A percentile compares a stretch with the other conserved stretches of the same genome.
These are phyloP conservation scores for Sakesphorus luctuosus DNA, from an alignment of 2,113 vertebrate genomes.

Conservation along the genomic window DNA sequence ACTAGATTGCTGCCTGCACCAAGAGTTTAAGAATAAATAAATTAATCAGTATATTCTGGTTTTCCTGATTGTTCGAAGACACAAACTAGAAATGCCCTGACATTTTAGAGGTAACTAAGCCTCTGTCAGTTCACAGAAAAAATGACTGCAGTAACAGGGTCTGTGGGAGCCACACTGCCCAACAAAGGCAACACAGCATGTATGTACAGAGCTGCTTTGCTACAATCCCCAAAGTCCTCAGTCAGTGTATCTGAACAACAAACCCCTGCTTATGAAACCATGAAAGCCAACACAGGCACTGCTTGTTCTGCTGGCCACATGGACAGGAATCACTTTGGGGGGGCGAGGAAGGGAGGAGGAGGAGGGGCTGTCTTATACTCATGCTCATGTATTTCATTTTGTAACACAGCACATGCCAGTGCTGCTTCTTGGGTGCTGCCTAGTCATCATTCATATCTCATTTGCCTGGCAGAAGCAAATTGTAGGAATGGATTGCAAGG, in stretches of 20 bases:
- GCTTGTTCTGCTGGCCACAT: conserved; percentile 61
- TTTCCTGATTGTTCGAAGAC: not conserved
- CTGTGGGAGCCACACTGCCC: not conserved
- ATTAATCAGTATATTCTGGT: not conserved
- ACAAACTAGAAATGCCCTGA: not conserved
- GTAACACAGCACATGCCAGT: not conserved
- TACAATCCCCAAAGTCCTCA: conserved; percentile 36
- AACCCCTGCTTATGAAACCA: conserved; percentile 61
- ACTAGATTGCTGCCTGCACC: not conserved
- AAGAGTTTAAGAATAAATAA: not conserved
- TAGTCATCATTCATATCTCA: not conserved
- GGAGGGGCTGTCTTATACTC: not conserved
- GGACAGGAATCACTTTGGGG: conserved; percentile 15
- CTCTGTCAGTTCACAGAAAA: not conserved
- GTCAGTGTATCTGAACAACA: conserved; percentile 48
- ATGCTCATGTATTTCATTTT: not conserved
- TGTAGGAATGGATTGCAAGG: not conserved
- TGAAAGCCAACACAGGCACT: conserved; percentile 31
- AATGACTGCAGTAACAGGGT: not conserved
- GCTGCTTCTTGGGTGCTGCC: not conserved
- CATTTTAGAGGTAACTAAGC: not conserved
- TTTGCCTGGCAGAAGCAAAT: not conserved
- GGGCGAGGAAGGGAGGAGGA: not conserved
- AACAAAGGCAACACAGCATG: conserved; percentile 46
- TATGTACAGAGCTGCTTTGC: conserved; percentile 42